Evolutionary conservation across 2,797 vertebrate genomes (phyloP).

Genomic region (Tragelaphus eurycerus): DNA sequence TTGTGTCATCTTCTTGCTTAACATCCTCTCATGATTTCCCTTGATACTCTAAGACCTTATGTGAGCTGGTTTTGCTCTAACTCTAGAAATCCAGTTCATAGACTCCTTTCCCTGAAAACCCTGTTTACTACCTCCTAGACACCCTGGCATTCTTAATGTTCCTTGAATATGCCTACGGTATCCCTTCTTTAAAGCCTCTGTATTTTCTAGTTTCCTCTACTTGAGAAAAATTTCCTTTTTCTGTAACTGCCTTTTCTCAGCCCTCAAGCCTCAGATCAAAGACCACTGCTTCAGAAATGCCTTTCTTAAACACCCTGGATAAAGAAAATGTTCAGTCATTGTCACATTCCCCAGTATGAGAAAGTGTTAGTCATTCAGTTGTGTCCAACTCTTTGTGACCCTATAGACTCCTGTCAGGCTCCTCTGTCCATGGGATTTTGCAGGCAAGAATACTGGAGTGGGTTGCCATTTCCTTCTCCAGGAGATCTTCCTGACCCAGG

Average conservation of each 20-base stretch:
- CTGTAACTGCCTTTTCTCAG: background rate
- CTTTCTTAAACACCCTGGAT: background rate
- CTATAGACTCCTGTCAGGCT: background rate
- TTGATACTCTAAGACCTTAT: background rate
- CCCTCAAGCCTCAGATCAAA: slow-evolving; percentile 1
- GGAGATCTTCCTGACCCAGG: background rate
- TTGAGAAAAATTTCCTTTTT: background rate
- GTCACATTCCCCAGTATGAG: background rate
- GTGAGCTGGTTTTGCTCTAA: background rate
- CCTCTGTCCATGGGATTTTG: background rate
- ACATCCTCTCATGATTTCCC: background rate
- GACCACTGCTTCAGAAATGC: background rate
- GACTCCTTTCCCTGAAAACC: background rate
- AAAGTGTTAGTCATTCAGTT: background rate
- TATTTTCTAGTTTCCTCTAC: background rate
- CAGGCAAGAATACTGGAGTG: background rate
- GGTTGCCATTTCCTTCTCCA: background rate
- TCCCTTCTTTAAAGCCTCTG: background rate
- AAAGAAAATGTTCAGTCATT: background rate
- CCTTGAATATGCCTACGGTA: background rate
- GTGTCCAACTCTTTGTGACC: background rate
- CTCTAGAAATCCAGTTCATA: background rate
- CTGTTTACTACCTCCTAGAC: background rate
- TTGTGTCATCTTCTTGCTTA: background rate
- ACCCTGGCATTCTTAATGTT: background rate